Evolutionary conservation across 2,888 invertebrate species (phyloP), one percentile per base, ranked within the genome.

Genomic region (Noctua fimbriata): DNA sequence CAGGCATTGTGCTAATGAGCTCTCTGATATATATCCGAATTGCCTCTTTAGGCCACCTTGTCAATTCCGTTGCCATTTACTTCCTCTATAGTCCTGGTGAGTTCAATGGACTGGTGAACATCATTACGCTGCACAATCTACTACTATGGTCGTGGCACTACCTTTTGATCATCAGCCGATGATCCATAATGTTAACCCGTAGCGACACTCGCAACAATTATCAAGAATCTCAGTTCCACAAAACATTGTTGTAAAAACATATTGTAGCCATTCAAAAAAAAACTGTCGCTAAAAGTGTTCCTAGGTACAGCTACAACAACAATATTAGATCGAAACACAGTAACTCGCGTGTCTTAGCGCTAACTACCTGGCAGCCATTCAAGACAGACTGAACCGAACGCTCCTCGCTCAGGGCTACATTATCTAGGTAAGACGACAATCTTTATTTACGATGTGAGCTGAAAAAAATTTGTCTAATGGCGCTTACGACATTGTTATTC

Each of bases 311-410:
- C 14, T 52, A 49, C 71, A 65, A 63, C 41, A 69, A 69, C 74
- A 78, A 60, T 60, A 86, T 87, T 60, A 74, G 24, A 77, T 75
- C 28, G 78, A 52, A 58, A 72, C 67, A 21, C 71, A 82, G 86
- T 82, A 41, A 83, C 60, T 69, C 41, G 63, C 41, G 67, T 52
- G 52, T 83, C 16, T 69, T 44, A 32, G 85, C 65, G 71, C 84
- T 83, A 87, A 83, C 87, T 84, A 87, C 72, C 84, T 84, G 84
- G 84, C 84, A 84, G 32, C 60, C 63, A 72, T 84, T 84, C 84
- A 84, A 84, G n/a, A 67, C 66, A 69, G 49, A n/a, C 87, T 32
- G 77, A 82, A 44, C 73, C 44, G 66, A 76, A 66, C 28, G 36
- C 36, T 71, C 60, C 66, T 21, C 16, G 74, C 41, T 69, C 87